phyloP scores from a whole-genome alignment of 2,113 vertebrate species.

The Colaptes auratus region DNA sequence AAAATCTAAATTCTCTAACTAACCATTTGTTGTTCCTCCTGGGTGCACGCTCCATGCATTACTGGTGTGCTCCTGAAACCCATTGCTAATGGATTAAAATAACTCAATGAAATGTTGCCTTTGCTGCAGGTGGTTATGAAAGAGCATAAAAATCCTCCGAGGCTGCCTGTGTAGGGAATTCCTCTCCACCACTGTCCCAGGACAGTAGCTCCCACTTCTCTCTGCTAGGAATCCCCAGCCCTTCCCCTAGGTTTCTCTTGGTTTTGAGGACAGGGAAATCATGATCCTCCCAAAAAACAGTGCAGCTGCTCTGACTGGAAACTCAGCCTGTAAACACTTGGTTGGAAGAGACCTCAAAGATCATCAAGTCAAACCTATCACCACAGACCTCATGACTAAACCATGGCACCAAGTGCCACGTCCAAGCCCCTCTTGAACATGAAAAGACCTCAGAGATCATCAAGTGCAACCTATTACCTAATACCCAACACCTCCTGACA shows the following conservation, averaged over 20 bases:
- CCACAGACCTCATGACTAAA: too few relatives aligned
- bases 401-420: too few relatives aligned
- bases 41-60: slow-evolving; percentile 51
- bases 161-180: background rate
- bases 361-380: too few relatives aligned
- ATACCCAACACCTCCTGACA: too few relatives aligned
- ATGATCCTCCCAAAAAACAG: background rate
- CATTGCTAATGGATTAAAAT: slow-evolving; percentile 62
- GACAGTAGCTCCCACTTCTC: background rate
- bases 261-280: background rate
- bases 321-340: background rate
- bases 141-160: background rate
- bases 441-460: too few relatives aligned
- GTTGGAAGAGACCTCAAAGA: too few relatives aligned
- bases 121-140: background rate
- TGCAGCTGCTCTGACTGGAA: background rate
- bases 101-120: slow-evolving; percentile 18
- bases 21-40: slow-evolving; percentile 75
- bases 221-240: rapidly evolving
- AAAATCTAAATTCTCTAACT: slow-evolving; percentile 78
- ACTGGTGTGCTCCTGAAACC: slow-evolving; percentile 56
- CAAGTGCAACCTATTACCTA: too few relatives aligned
- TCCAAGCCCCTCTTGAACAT: too few relatives aligned
- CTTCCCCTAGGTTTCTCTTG: background rate
- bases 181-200: rapidly evolving